Base-by-base conservation (phyloP, 2,113 vertebrate genomes). In the Trochalopteron elliotii region DNA sequence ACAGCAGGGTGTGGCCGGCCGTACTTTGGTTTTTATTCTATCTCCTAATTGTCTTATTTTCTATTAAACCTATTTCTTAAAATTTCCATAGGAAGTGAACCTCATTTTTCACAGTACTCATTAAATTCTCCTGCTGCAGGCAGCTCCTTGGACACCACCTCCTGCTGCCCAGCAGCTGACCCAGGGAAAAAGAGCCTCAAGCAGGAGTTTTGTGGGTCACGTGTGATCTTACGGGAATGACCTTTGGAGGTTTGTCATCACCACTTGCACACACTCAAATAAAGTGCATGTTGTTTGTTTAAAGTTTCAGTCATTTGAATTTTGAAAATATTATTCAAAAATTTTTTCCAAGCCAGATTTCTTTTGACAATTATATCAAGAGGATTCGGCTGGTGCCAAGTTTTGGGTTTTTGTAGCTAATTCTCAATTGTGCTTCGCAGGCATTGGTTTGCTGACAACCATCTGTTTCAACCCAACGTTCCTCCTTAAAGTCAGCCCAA, bases 281-380 rank as follows among this genome's bases (percentile, higher is more conserved):
- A 83, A 95, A 95, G 59, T 69, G 42, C 42, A 40, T 93, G 95
- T 94, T 97, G 93, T 97, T 97, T 97, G 96, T 97, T 98, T 97
- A 95, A 97, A 91, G 63, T 84, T 92, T 86, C 89, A 87, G 40
- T n/a, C 84, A 61, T 92, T 95, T 78, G 90, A 93, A 96, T 97
- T 97, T 90, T 96, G 87, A 82, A 96, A 96, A 98, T 92, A 96
- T 92, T 91, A 96, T 93, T 96, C 74, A 4, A 76, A 83, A 87
- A n/a, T 19, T 47, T 64, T 72, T 75, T 92, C 60, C 57, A 22
- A 90, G 85, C 42, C 97, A 98, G 97, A 97, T 97, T 98, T 98
- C 97, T 98, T 98, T 98, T 98, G 97, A 98, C 96, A 97, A 95
- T 97, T 97, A 74, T 83, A 95, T 97, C 95, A 96, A 94, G 93